phyloP scores from a whole-genome alignment of 2,888 invertebrate genomes.

The Erannis defoliaria region DNA sequence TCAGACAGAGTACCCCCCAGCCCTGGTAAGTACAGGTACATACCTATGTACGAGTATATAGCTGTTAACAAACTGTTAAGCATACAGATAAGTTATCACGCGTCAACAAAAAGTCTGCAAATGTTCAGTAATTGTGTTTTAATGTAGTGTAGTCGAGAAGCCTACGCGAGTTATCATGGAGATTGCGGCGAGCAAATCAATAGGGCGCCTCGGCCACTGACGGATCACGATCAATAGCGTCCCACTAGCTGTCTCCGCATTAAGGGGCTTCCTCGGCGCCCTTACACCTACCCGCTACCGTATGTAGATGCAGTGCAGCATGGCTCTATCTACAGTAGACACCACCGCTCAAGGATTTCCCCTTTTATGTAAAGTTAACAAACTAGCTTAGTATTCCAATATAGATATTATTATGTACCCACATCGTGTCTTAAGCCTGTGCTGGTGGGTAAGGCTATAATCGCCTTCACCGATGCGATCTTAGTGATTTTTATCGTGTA shows the following conservation, averaged over 20 bases:
- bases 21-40: neutral
- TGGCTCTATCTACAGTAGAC: slow-evolving; percentile 24
- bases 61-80: slow-evolving; percentile 5
- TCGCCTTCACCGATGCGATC: too few relatives aligned
- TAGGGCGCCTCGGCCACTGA: slow-evolving; percentile 84
- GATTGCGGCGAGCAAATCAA: slow-evolving; percentile 87
- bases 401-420: neutral
- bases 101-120: slow-evolving; percentile 48
- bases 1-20: too few relatives aligned
- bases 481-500: too few relatives aligned
- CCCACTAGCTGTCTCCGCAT: slow-evolving; percentile 85
- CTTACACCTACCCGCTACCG: slow-evolving; percentile 80
- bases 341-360: slow-evolving; percentile 24
- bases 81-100: slow-evolving; percentile 51
- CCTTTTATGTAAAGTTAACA: slow-evolving; percentile 25
- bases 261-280: slow-evolving; percentile 86
- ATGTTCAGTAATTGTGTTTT: slow-evolving; percentile 63
- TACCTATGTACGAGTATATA: neutral
- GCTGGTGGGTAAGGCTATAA: too few relatives aligned
- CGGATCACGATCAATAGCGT: slow-evolving; percentile 86
- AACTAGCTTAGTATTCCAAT: neutral
- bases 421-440: neutral
- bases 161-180: slow-evolving; percentile 84
- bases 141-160: slow-evolving; percentile 75
- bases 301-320: slow-evolving; percentile 50